A percentile compares a stretch with the other conserved stretches of the same genome.
phyloP scores from a whole-genome alignment of 2,888 invertebrate species.

The Agrilus biguttatus region DNA sequence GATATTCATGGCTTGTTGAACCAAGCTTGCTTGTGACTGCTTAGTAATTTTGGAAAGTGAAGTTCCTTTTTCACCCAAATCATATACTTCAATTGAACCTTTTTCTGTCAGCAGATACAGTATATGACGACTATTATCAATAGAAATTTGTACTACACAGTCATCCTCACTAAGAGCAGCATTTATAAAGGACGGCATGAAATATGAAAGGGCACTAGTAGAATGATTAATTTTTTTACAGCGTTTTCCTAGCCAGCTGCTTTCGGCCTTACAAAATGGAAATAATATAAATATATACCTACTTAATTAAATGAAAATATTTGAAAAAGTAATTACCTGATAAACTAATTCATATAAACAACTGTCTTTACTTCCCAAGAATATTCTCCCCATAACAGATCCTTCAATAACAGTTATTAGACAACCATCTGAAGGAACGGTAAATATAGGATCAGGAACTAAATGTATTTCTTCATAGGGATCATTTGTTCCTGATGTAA shows the following conservation, averaged over 20 bases:
- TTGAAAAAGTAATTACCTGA: constrained; percentile 43
- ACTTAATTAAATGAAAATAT: background rate
- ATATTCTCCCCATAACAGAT: constrained; percentile 74
- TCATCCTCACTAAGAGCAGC: constrained; percentile 79
- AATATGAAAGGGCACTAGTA: constrained; percentile 69
- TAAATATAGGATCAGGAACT: constrained; percentile 88
- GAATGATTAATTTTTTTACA: constrained; percentile 94
- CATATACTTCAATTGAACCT: constrained; percentile 78
- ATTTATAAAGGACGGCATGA: constrained; percentile 80
- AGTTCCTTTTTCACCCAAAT: constrained; percentile 68
- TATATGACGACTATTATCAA: constrained; percentile 81
- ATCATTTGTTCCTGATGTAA: constrained; percentile 36
- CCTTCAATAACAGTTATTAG: constrained; percentile 72
- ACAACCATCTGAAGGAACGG: constrained; percentile 78
- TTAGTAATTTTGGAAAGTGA: constrained; percentile 56
- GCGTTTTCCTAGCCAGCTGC: constrained; percentile 89
- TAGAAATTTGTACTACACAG: constrained; percentile 71
- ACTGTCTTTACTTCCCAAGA: constrained; percentile 90
- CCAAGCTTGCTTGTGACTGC: constrained; percentile 58
- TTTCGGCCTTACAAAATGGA: constrained; percentile 45
- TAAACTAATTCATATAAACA: constrained; percentile 89
- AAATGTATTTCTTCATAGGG: constrained; percentile 67
- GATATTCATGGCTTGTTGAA: constrained; percentile 61
- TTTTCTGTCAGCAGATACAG: constrained; percentile 83
- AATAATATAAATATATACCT: constrained; percentile 1